Evolutionary conservation across 2,113 vertebrate species (phyloP).

Genomic region (Oenanthe oenanthe): DNA sequence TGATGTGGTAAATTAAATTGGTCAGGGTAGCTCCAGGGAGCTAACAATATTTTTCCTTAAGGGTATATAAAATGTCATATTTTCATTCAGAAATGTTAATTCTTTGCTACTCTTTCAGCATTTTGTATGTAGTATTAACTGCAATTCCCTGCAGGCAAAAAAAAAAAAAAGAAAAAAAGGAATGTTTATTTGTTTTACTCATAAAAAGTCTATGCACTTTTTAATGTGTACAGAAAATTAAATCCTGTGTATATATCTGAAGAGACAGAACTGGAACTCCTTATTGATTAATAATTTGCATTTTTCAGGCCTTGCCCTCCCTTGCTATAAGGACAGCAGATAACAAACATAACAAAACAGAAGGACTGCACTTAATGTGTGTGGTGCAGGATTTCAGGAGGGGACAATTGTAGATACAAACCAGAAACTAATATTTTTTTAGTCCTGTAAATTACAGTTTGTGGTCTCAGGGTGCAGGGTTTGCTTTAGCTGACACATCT

Average conservation of each 20-base stretch:
- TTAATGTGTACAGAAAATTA: neutral
- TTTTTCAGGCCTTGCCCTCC: neutral
- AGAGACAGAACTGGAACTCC: neutral
- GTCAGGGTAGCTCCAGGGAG: neutral
- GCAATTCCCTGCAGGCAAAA: neutral
- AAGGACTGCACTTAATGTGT: neutral
- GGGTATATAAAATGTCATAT: neutral
- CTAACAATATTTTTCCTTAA: neutral
- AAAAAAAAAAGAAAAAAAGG: too few species aligned
- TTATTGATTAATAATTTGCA: neutral
- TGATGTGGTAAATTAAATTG: slow-evolving; percentile 33
- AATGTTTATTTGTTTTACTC: neutral
- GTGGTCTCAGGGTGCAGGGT: neutral
- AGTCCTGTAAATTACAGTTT: neutral
- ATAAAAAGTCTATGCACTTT: neutral
- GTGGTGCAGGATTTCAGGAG: neutral
- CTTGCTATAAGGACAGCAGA: fast-evolving
- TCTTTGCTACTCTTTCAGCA: neutral
- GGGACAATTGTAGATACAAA: neutral
- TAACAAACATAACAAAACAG: neutral
- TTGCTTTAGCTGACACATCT: neutral
- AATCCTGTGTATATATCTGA: neutral
- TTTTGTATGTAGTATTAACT: neutral
- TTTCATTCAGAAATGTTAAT: neutral
- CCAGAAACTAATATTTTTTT: neutral